Evolutionary conservation across 2,113 vertebrate genomes (phyloP).

Genomic region (Onychorhynchus coronatus): DNA sequence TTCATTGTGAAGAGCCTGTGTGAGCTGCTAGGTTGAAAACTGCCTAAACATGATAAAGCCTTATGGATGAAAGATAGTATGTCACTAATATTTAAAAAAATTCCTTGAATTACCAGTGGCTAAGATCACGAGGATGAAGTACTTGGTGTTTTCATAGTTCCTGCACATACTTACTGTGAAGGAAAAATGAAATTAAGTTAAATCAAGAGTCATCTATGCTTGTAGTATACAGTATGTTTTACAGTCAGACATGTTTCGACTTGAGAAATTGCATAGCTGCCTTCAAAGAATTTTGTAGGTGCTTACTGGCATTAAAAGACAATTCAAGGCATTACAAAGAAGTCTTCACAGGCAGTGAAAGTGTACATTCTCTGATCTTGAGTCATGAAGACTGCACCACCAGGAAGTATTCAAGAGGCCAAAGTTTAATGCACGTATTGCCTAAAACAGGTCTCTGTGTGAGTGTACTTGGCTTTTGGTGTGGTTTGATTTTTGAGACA

Average conservation of each 20-base stretch:
- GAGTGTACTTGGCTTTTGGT: neutral
- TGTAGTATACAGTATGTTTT: neutral
- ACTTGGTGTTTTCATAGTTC: neutral
- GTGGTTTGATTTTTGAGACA: neutral
- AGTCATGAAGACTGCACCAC: neutral
- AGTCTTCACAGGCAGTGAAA: neutral
- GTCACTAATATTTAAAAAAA: neutral
- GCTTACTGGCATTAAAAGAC: neutral
- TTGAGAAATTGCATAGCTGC: neutral
- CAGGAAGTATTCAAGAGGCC: neutral
- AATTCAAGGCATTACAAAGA: neutral
- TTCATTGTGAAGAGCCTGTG: neutral
- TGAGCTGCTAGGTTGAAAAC: neutral
- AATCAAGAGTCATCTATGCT: neutral
- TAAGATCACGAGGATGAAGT: neutral
- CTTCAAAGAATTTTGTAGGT: slow-evolving; percentile 36
- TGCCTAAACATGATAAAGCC: neutral
- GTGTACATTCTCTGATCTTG: neutral
- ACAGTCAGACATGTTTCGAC: neutral
- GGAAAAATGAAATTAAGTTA: neutral
- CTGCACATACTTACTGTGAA: neutral
- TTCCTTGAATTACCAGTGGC: neutral
- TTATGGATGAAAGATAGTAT: neutral
- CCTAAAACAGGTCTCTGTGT: neutral
- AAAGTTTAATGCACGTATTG: neutral